Percentiles rank a stretch among this genome's conserved stretches.
phyloP scores from a whole-genome alignment of 2,113 vertebrate species.

The Progne subis region DNA sequence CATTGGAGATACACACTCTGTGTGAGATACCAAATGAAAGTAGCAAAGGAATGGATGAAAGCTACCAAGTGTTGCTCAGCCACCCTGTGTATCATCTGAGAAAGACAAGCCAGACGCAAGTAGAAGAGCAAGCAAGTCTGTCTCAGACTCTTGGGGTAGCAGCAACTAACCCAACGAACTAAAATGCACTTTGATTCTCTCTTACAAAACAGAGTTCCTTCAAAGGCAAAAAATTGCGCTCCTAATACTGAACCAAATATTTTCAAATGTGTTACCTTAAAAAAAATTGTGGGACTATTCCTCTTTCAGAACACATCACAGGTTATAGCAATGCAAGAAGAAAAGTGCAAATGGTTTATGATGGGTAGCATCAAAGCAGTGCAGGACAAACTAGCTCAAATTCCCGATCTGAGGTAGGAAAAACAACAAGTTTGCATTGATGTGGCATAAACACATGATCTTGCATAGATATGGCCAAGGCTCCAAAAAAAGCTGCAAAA shows the following conservation, averaged over 20 bases:
- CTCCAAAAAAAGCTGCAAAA: conserved; percentile 2
- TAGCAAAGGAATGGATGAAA: background rate
- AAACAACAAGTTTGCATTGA: background rate
- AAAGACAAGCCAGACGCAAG: background rate
- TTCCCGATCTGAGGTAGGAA: background rate
- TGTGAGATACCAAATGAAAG: conserved; percentile 2
- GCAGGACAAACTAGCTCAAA: background rate
- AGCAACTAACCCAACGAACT: background rate
- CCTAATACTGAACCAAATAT: background rate
- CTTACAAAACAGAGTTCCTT: background rate
- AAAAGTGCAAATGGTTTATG: background rate
- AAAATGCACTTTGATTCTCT: background rate
- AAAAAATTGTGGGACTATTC: background rate
- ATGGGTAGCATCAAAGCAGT: background rate
- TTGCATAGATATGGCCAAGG: background rate
- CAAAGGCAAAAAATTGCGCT: background rate
- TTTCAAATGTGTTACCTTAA: background rate
- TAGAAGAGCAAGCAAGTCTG: background rate
- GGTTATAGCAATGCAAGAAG: background rate
- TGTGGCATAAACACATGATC: background rate
- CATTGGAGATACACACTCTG: background rate
- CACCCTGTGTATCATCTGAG: background rate
- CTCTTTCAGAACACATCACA: background rate
- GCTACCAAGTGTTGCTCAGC: background rate
- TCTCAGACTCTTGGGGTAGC: background rate